phyloP scores from a whole-genome alignment of 2,888 invertebrate species.

The Biston stratarius region DNA sequence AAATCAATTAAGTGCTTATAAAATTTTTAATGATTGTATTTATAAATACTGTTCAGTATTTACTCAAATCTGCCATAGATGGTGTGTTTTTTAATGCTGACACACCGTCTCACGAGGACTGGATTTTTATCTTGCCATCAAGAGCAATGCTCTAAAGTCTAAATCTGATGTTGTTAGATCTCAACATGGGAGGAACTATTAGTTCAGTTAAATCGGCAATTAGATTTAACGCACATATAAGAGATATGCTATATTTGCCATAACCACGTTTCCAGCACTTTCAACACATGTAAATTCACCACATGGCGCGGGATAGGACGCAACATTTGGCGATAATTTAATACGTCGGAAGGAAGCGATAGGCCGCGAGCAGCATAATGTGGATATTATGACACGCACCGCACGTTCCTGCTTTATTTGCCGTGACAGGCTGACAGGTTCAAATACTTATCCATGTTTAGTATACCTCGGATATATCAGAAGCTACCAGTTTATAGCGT shows the following conservation, averaged over 20 bases:
- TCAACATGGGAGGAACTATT: background rate
- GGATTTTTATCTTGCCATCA: too few species aligned
- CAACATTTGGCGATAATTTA: slow-evolving; percentile 77
- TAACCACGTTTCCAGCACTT: slow-evolving; percentile 10
- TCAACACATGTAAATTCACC: slow-evolving; percentile 35
- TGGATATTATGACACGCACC: slow-evolving; percentile 42
- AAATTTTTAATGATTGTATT: too few species aligned
- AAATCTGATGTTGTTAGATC: too few species aligned
- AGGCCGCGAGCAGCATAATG: slow-evolving; percentile 53
- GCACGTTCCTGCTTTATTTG: slow-evolving; percentile 32
- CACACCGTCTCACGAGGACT: too few species aligned
- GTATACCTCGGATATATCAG: slow-evolving; percentile 10
- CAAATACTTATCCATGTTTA: slow-evolving; percentile 29
- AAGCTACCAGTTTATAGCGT: slow-evolving; percentile 27
- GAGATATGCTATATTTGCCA: slow-evolving; percentile 5
- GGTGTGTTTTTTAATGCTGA: too few species aligned
- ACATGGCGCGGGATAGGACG: slow-evolving; percentile 59
- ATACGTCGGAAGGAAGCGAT: slow-evolving; percentile 69
- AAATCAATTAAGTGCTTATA: too few species aligned
- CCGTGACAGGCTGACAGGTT: slow-evolving; percentile 29
- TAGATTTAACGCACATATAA: background rate
- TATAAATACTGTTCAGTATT: too few species aligned
- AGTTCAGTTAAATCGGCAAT: slow-evolving; percentile 1
- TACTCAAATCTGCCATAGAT: too few species aligned
- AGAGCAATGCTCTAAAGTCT: too few species aligned